Evolutionary conservation across 2,113 vertebrate species (phyloP).

Genomic region (Ailuropoda melanoleuca): DNA sequence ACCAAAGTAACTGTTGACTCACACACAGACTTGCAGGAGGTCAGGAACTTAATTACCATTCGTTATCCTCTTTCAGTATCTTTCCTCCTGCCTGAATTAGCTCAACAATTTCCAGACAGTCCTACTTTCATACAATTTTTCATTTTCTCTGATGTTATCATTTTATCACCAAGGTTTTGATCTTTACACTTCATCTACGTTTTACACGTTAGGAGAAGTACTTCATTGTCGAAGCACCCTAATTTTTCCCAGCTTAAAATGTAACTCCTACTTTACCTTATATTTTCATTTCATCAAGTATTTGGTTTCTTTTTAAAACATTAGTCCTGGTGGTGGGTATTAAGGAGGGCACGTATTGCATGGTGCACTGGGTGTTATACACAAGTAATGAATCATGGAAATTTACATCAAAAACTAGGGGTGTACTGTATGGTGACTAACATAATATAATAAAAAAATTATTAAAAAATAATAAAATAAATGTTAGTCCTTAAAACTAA

Average conservation of each 20-base stretch:
- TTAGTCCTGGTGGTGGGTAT: background rate
- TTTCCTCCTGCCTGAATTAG: background rate
- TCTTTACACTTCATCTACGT: background rate
- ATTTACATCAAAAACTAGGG: no score
- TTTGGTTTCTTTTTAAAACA: background rate
- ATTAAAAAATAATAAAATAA: no score
- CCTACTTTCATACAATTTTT: background rate
- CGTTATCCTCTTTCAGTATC: background rate
- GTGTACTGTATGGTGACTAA: no score
- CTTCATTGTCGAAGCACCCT: background rate
- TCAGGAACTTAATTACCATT: background rate
- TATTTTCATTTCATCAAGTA: background rate
- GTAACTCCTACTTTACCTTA: conserved; percentile 4
- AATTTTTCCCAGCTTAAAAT: background rate
- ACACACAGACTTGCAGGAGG: background rate
- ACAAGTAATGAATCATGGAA: no score
- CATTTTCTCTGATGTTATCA: conserved; percentile 5
- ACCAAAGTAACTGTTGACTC: background rate
- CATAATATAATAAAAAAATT: no score
- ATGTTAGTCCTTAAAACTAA: background rate
- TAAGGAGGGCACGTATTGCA: no score
- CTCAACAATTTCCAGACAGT: conserved; percentile 5
- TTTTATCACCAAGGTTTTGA: conserved; percentile 12
- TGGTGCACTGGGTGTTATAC: no score
- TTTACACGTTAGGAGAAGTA: background rate